A percentile compares a stretch with the other conserved stretches of the same genome.
phyloP scores from a whole-genome alignment of 2,797 vertebrate species.

The Discoglossus pictus region DNA sequence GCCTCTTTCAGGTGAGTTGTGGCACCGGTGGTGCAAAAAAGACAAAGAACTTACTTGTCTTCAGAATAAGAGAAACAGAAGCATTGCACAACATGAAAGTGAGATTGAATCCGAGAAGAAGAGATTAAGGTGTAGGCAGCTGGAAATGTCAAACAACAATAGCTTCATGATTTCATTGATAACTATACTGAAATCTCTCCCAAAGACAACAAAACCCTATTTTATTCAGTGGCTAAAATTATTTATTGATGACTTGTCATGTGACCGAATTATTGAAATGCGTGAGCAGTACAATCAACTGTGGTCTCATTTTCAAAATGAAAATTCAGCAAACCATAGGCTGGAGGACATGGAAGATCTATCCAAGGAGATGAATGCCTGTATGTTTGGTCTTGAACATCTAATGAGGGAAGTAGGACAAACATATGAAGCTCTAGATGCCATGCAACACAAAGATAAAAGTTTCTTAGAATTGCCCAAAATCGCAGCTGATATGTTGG shows the following conservation, averaged over 20 bases:
- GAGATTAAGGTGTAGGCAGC: conserved; percentile 49
- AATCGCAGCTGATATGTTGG: conserved; percentile 69
- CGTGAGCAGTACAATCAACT: conserved; percentile 48
- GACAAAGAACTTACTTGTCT: conserved; percentile 63
- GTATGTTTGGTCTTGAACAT: conserved; percentile 69
- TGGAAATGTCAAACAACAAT: conserved; percentile 40
- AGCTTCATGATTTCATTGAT: conserved; percentile 55
- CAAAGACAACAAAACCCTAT: conserved; percentile 50
- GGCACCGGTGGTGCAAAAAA: conserved; percentile 65
- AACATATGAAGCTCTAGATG: conserved; percentile 69
- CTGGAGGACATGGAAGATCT: conserved; percentile 52
- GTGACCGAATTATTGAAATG: conserved; percentile 50
- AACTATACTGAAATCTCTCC: conserved; percentile 41
- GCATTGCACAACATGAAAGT: conserved; percentile 59
- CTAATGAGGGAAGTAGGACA: conserved; percentile 73
- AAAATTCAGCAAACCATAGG: fast-evolving
- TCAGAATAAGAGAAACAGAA: conserved; percentile 51
- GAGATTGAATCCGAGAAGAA: conserved; percentile 49
- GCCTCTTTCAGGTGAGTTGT: conserved; percentile 64
- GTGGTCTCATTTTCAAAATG: conserved; percentile 55
- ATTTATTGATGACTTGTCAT: conserved; percentile 56
- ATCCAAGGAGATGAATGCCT: conserved; percentile 58
- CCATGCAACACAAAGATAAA: conserved; percentile 22
- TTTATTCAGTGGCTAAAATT: conserved; percentile 63
- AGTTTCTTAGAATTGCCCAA: conserved; percentile 58